Percentiles rank a stretch among this genome's conserved stretches.
These are phyloP conservation scores for Catharus minimus DNA, from an alignment of 2,113 vertebrate species.

Conservation along the genomic window DNA sequence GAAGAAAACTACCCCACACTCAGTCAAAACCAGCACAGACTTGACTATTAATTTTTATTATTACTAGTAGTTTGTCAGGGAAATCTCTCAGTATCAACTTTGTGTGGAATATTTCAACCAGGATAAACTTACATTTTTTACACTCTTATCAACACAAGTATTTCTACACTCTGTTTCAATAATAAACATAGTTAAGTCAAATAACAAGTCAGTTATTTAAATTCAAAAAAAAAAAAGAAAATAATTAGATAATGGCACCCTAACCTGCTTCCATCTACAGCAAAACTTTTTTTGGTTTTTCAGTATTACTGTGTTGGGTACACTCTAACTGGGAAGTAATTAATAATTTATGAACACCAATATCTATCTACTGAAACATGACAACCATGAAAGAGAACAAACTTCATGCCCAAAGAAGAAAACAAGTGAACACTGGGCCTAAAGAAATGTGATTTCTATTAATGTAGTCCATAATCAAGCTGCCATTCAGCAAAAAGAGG, in stretches of 20 bases:
- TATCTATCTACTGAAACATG: background rate
- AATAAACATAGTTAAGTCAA: background rate
- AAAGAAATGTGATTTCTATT: background rate
- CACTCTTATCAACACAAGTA: background rate
- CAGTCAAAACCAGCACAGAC: background rate
- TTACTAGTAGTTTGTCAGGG: background rate
- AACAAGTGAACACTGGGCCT: background rate
- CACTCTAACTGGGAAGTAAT: background rate
- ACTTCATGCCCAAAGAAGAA: background rate
- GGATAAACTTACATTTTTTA: background rate
- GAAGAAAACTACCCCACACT: background rate
- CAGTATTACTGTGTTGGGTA: background rate
- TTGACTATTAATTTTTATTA: background rate
- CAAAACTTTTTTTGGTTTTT: background rate
- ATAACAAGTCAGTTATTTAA: background rate
- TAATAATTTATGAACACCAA: fast-evolving
- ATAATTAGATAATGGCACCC: background rate
- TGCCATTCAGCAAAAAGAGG: background rate
- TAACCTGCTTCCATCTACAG: background rate
- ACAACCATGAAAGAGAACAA: background rate
- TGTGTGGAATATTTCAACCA: background rate
- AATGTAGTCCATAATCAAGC: background rate
- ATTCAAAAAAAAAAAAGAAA: background rate
- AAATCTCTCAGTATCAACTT: background rate
- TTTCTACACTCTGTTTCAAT: background rate